These are phyloP conservation scores for Itoplectis maculator DNA, from an alignment of 2,888 invertebrate species.

Conservation along the genomic window DNA sequence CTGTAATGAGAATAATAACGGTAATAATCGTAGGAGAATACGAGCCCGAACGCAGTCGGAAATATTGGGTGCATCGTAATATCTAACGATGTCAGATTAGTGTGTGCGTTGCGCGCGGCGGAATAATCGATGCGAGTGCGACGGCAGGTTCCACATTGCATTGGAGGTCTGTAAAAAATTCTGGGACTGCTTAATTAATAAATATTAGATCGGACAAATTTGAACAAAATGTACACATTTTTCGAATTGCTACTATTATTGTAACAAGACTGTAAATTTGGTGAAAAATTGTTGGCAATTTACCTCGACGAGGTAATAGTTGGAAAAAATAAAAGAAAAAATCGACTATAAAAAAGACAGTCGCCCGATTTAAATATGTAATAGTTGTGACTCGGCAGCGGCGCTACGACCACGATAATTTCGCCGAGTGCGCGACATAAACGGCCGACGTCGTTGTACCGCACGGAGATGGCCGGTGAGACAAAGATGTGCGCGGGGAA, in stretches of 20 bases:
- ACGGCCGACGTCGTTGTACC: constrained; percentile 9
- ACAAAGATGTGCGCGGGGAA: background rate
- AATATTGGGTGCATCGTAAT: constrained; percentile 31
- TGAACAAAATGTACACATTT: too few relatives aligned
- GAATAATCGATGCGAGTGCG: background rate
- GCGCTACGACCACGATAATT: background rate
- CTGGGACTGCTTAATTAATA: too few relatives aligned
- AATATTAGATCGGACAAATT: too few relatives aligned
- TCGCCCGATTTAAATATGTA: too few relatives aligned
- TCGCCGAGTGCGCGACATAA: background rate
- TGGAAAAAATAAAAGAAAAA: too few relatives aligned
- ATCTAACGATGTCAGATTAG: constrained; percentile 46
- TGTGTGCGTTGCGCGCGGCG: constrained; percentile 7
- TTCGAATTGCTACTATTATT: too few relatives aligned
- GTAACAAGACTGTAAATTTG: too few relatives aligned
- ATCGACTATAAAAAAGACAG: too few relatives aligned
- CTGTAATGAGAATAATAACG: constrained; percentile 40
- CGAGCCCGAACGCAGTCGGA: constrained; percentile 41
- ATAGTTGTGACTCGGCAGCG: too few relatives aligned
- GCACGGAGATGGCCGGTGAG: background rate
- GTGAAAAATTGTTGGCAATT: too few relatives aligned
- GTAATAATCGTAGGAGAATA: constrained; percentile 17
- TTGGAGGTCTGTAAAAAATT: too few relatives aligned
- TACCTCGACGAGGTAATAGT: too few relatives aligned
- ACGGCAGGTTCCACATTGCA: background rate